phyloP scores from a whole-genome alignment of 2,888 invertebrate species.

The Carpatolechia fugitivella region DNA sequence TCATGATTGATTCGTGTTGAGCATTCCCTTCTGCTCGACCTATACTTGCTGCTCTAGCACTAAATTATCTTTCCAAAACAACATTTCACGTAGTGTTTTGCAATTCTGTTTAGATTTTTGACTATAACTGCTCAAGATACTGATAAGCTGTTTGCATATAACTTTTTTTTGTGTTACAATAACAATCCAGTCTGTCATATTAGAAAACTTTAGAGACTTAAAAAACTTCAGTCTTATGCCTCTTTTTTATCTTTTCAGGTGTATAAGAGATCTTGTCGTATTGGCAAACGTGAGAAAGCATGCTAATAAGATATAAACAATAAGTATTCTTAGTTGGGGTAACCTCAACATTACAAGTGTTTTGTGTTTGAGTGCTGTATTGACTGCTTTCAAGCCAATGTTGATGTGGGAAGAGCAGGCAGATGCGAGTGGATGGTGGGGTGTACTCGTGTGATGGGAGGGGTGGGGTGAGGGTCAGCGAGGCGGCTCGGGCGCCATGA shows the following conservation, averaged over 20 bases:
- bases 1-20: conserved; percentile 58
- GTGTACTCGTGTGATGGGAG: conserved; percentile 70
- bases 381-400: conserved; percentile 4
- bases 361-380: neutral
- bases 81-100: neutral
- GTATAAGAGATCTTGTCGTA: neutral
- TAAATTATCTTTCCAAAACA: neutral
- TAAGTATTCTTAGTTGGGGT: neutral
- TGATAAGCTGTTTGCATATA: neutral
- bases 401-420: conserved; percentile 38
- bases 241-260: conserved; percentile 1
- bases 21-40: conserved; percentile 41
- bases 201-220: neutral
- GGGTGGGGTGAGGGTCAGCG: conserved; percentile 69
- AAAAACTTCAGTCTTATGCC: neutral
- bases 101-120: neutral
- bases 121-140: neutral
- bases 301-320: conserved; percentile 12
- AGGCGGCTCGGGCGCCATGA: conserved; percentile 74
- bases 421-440: conserved; percentile 50
- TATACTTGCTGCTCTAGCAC: neutral
- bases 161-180: neutral
- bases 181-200: neutral
- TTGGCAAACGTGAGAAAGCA: neutral
- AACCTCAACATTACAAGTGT: neutral